Percentiles rank a stretch among this genome's conserved stretches.
Evolutionary conservation across 1,140 invertebrate species (phyloP).

Genomic region (Drosophila tani): DNA sequence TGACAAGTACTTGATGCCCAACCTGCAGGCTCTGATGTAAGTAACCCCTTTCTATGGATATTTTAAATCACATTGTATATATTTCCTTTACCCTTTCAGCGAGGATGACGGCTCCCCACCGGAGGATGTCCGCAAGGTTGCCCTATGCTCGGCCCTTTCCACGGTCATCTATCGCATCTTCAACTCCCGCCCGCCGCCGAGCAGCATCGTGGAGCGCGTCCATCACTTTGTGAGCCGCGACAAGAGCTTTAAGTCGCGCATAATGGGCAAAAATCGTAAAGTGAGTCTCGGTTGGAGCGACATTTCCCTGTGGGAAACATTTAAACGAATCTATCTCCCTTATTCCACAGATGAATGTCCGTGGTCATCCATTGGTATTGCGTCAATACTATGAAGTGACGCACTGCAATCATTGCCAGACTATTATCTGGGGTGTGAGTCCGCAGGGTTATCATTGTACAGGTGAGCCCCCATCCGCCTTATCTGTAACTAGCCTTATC

Average conservation of each 20-base stretch:
- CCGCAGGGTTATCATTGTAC: conserved; percentile 97
- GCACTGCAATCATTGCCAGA: conserved; percentile 96
- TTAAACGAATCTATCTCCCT: conserved; percentile 5
- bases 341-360: conserved; percentile 88
- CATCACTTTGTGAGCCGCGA: conserved; percentile 93
- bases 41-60: too few species aligned
- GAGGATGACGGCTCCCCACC: conserved; percentile 88
- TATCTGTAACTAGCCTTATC: not conserved
- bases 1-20: too few species aligned
- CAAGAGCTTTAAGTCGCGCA: conserved; percentile 90
- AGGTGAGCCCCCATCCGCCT: conserved; percentile 61
- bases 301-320: not conserved
- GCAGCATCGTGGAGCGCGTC: conserved; percentile 86
- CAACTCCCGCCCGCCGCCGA: conserved; percentile 77
- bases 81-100: conserved; percentile 84
- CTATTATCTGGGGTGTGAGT: conserved; percentile 96
- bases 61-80: too few species aligned
- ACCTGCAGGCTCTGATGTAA: too few species aligned
- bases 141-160: conserved; percentile 91
- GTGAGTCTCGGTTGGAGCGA: conserved; percentile 40
- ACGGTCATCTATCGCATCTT: conserved; percentile 88
- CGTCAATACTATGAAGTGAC: conserved; percentile 95
- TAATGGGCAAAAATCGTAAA: conserved; percentile 90
- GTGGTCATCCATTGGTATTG: conserved; percentile 95
- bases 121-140: conserved; percentile 89